phyloP scores from a whole-genome alignment of 2,888 invertebrate species.

The Ellobium chinense region DNA sequence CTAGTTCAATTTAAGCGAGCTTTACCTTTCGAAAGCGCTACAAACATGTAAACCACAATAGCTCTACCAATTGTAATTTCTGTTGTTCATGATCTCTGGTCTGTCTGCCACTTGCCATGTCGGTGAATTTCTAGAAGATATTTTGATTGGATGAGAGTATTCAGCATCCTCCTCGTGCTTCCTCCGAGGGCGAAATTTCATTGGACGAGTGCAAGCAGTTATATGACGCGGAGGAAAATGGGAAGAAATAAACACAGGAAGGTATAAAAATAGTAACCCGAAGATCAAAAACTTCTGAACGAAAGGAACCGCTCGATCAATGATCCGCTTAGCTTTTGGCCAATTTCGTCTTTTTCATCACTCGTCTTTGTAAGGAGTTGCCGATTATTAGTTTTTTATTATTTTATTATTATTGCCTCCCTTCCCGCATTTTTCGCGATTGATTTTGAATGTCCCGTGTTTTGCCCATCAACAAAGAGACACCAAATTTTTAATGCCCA shows the following conservation, averaged over 20 bases:
- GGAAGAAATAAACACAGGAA: conserved; percentile 30
- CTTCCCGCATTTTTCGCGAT: conserved; percentile 24
- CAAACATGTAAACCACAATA: no score
- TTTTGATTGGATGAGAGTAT: background rate
- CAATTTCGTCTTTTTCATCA: conserved; percentile 25
- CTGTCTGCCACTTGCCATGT: background rate
- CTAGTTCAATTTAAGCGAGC: no score
- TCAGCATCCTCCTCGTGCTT: background rate
- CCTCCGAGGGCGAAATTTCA: background rate
- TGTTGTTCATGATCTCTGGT: no score
- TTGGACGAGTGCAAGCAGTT: background rate
- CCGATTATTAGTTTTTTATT: conserved; percentile 24
- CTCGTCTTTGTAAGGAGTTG: conserved; percentile 10
- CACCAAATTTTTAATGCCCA: background rate
- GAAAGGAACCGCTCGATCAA: conserved; percentile 25
- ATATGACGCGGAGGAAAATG: conserved; percentile 14
- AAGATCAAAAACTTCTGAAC: conserved; percentile 21
- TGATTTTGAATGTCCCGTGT: conserved; percentile 26
- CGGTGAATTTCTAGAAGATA: background rate
- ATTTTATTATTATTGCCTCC: conserved; percentile 26
- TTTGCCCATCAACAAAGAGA: background rate
- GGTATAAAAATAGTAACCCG: conserved; percentile 26
- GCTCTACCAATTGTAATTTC: no score
- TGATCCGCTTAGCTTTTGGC: conserved; percentile 20
- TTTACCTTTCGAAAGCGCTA: no score